These are phyloP conservation scores for Hystrix cristata DNA, from an alignment of 2,113 vertebrate species.

Conservation along the genomic window DNA sequence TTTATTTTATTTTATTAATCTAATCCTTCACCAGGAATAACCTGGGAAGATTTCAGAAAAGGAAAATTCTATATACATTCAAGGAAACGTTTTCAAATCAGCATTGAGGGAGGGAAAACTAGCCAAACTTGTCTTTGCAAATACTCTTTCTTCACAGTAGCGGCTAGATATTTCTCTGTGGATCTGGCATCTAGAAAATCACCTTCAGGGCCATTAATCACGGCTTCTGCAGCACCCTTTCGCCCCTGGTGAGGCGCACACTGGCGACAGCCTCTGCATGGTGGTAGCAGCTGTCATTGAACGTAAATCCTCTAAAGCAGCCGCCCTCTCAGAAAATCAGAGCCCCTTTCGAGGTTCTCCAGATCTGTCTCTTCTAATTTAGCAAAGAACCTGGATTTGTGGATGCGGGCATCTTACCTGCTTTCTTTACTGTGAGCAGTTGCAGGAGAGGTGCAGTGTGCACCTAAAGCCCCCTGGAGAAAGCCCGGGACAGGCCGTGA, in stretches of 20 bases:
- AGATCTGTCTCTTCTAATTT: neutral
- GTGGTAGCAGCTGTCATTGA: neutral
- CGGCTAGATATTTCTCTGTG: neutral
- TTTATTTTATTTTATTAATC: neutral
- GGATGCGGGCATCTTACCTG: neutral
- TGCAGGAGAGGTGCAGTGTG: neutral
- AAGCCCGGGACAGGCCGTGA: neutral
- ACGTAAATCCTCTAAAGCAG: neutral
- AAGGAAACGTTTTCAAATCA: slow-evolving; percentile 12
- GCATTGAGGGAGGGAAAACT: neutral
- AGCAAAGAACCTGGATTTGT: neutral
- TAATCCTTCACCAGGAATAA: neutral
- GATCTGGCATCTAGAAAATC: neutral
- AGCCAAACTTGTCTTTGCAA: neutral
- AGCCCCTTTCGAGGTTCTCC: neutral
- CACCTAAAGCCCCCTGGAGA: neutral
- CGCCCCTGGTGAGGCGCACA: neutral
- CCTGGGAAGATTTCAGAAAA: neutral
- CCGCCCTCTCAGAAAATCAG: neutral
- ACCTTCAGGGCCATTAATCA: neutral
- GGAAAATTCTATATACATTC: neutral
- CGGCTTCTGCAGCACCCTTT: neutral
- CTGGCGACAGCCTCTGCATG: neutral
- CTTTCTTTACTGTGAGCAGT: neutral
- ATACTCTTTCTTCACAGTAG: neutral